These are phyloP conservation scores for Girardinus metallicus DNA, from an alignment of 2,797 vertebrate genomes.

Conservation along the genomic window DNA sequence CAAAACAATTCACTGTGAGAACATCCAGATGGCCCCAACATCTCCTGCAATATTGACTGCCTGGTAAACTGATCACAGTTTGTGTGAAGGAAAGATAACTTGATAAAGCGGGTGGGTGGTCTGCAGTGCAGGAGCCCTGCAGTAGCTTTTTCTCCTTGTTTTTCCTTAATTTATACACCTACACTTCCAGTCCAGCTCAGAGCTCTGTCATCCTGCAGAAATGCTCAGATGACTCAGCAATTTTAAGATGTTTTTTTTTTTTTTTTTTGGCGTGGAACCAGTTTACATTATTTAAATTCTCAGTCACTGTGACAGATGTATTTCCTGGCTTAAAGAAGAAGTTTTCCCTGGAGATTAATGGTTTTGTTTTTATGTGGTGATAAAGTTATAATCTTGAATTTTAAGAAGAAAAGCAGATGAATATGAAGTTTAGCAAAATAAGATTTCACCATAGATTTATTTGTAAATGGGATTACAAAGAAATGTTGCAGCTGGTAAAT, in stretches of 20 bases:
- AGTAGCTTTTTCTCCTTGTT: background rate
- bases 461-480: background rate
- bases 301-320: background rate
- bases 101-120: background rate
- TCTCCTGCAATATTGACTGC: background rate
- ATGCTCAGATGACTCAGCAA: background rate
- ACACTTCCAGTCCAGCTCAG: background rate
- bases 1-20: slow-evolving; percentile 1
- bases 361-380: background rate
- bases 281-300: background rate
- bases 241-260: background rate
- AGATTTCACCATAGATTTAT: background rate
- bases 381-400: background rate
- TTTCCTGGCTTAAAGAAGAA: background rate
- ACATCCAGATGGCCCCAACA: background rate
- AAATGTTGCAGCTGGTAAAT: background rate
- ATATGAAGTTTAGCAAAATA: background rate
- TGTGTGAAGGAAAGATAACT: slow-evolving; percentile 1
- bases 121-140: background rate
- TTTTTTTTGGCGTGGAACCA: background rate
- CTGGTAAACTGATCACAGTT: background rate
- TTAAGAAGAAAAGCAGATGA: background rate
- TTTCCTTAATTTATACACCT: background rate
- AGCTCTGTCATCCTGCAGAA: background rate
- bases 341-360: background rate